Conservation (phyloP, 2,888 invertebrate genomes). For the Petrolisthes manimaculis region DNA sequence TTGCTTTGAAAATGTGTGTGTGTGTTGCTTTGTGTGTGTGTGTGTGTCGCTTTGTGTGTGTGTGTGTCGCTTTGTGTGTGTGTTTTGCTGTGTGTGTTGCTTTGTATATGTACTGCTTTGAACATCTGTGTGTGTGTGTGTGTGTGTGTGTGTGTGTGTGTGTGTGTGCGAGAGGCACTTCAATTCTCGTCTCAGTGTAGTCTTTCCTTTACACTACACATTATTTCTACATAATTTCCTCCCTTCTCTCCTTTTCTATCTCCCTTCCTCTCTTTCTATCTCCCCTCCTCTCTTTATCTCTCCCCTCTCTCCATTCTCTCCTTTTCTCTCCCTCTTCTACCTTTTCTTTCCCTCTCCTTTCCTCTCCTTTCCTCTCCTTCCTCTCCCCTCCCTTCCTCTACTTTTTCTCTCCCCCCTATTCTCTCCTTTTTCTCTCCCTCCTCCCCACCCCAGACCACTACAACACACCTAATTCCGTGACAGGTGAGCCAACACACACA, state of each 20-base stretch:
- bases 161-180: not conserved
- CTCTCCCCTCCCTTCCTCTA: not conserved
- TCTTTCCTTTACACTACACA: not conserved
- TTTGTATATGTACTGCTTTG: not conserved
- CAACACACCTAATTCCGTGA: not conserved
- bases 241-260: not conserved
- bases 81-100: no score
- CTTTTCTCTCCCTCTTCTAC: not conserved
- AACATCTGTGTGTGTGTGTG: slow-evolving; percentile 7
- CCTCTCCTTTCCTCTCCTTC: not conserved
- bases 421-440: not conserved
- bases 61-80: not conserved
- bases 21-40: not conserved
- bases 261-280: not conserved
- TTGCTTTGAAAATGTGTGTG: not conserved
- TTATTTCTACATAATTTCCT: not conserved
- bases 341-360: not conserved
- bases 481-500: slow-evolving; percentile 5
- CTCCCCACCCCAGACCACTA: not conserved
- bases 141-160: not conserved
- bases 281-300: not conserved
- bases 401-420: not conserved
- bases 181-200: not conserved
- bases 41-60: not conserved
- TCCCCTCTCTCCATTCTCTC: not conserved